Evolutionary conservation across 2,888 invertebrate genomes (phyloP).

Genomic region (Embidobia sp.): DNA sequence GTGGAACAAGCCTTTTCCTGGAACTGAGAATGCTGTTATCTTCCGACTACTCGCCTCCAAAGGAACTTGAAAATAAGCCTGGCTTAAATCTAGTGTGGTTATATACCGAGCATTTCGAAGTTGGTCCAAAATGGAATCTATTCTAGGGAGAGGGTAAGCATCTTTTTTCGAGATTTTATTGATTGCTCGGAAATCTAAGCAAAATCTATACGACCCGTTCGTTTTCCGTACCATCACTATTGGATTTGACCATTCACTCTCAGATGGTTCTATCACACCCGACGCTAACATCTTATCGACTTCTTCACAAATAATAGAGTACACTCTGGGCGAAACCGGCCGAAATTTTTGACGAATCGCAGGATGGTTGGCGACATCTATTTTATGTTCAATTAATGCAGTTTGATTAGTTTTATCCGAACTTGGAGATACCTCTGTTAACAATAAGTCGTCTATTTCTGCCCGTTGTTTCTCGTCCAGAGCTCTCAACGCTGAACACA

Average conservation of each 20-base stretch:
- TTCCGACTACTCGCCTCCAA: conserved; percentile 24
- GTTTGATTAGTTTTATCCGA: no score
- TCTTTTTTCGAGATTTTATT: conserved; percentile 18
- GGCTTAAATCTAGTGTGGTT: conserved; percentile 21
- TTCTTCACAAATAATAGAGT: conserved; percentile 25
- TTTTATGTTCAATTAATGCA: conserved; percentile 15
- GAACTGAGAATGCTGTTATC: conserved; percentile 33
- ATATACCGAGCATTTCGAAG: conserved; percentile 14
- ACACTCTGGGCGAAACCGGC: conserved; percentile 17
- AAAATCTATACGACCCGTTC: conserved; percentile 28
- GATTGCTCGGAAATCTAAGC: conserved; percentile 32
- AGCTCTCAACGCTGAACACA: no score
- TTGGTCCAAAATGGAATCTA: conserved; percentile 29
- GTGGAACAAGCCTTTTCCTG: conserved; percentile 22
- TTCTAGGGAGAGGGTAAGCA: conserved; percentile 33
- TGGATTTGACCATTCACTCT: conserved; percentile 35
- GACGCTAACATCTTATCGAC: neutral
- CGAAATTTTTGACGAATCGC: conserved; percentile 11
- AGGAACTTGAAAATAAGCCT: conserved; percentile 22
- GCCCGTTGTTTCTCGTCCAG: no score
- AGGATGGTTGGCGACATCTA: conserved; percentile 1
- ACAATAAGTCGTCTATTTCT: no score
- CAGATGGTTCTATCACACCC: conserved; percentile 16
- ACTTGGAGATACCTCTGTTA: no score
- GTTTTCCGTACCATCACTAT: conserved; percentile 23